Evolutionary conservation across 2,888 invertebrate genomes (phyloP).

Genomic region (Cryptophagus acutangulus): DNA sequence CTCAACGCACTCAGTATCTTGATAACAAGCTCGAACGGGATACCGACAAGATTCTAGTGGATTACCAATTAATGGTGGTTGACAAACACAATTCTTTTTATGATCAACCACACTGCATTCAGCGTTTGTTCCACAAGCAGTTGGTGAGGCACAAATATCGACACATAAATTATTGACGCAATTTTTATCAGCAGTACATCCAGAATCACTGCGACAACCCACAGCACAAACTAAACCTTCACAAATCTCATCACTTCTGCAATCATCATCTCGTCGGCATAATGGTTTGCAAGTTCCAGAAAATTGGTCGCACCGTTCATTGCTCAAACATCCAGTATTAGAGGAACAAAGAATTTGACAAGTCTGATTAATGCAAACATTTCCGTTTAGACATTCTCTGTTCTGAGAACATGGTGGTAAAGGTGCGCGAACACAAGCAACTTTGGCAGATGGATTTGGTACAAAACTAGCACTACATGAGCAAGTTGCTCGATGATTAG

Average conservation of each 20-base stretch:
- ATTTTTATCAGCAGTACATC: constrained; percentile 67
- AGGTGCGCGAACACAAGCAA: constrained; percentile 81
- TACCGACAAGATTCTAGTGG: constrained; percentile 69
- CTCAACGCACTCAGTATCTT: constrained; percentile 64
- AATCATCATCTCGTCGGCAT: constrained; percentile 80
- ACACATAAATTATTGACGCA: constrained; percentile 76
- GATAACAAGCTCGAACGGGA: constrained; percentile 59
- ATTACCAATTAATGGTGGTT: constrained; percentile 67
- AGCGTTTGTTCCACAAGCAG: constrained; percentile 81
- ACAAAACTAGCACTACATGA: constrained; percentile 74
- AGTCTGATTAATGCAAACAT: constrained; percentile 66
- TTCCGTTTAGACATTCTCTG: constrained; percentile 65
- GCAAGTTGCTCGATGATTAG: constrained; percentile 76
- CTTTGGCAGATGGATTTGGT: constrained; percentile 81
- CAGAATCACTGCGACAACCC: constrained; percentile 77
- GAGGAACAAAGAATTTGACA: constrained; percentile 77
- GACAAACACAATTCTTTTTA: constrained; percentile 69
- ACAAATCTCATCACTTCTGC: constrained; percentile 82
- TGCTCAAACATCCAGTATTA: constrained; percentile 71
- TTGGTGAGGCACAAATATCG: constrained; percentile 69
- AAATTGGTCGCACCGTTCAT: constrained; percentile 67
- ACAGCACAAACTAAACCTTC: constrained; percentile 71
- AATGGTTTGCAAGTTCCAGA: constrained; percentile 78
- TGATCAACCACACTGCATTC: constrained; percentile 67
- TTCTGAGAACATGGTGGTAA: constrained; percentile 70